Percentiles rank a stretch among this genome's conserved stretches.
phyloP scores from a whole-genome alignment of 2,797 vertebrate genomes.

The Tapirus indicus region DNA sequence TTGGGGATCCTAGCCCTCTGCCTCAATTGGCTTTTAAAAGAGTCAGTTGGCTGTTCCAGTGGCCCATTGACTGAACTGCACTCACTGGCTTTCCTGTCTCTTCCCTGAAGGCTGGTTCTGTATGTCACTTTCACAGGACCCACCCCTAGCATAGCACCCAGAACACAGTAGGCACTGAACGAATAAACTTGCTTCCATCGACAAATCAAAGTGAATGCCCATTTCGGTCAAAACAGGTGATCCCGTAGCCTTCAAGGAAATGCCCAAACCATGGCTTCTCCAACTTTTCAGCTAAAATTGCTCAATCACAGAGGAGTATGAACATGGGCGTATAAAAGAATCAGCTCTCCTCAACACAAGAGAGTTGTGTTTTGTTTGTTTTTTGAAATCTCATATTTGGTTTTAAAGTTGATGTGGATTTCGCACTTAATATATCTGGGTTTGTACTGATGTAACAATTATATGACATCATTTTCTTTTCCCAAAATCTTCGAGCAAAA shows the following conservation, averaged over 20 bases:
- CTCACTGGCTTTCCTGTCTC: not conserved
- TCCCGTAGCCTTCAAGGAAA: not conserved
- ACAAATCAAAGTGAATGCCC: not conserved
- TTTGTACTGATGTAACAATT: not conserved
- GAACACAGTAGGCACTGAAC: not conserved
- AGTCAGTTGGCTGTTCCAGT: not conserved
- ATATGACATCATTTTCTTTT: not conserved
- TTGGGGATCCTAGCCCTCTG: not conserved
- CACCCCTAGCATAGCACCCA: not conserved
- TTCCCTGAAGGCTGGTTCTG: not conserved
- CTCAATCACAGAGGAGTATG: not conserved
- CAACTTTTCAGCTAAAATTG: not conserved
- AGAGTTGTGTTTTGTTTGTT: not conserved
- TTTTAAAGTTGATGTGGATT: constrained; percentile 2
- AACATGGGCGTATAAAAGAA: not conserved
- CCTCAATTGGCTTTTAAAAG: not conserved
- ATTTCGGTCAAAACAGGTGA: not conserved
- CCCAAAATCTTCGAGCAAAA: not conserved
- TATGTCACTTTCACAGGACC: not conserved
- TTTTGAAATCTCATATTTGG: not conserved
- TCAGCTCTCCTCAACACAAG: not conserved
- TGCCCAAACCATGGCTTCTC: not conserved
- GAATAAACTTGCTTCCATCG: not conserved
- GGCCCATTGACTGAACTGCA: not conserved
- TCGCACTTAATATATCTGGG: not conserved